Evolutionary conservation across 2,888 invertebrate species (phyloP), one percentile per base, ranked within the genome.

Genomic region (Dasysyrphus albostriatus): DNA sequence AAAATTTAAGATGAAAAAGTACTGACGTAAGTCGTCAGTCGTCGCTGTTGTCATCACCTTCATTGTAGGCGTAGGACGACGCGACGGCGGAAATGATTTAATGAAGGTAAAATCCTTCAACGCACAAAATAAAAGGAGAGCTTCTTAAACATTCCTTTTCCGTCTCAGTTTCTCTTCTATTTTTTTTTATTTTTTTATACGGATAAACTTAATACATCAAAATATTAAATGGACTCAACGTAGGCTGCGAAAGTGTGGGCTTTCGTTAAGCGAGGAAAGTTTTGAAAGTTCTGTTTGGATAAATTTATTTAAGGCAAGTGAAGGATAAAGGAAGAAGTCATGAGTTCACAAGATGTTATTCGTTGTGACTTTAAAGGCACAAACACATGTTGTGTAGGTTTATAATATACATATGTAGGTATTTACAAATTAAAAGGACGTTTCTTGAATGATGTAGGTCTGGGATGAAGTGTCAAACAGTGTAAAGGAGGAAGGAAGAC

Each of bases 201-300:
- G 76, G 72, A 84, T 84, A 61, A 84, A 84, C 80, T 84, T 65
- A 76, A 80, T 76, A 79, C 72, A 80, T 84, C 80, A 84, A 63
- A 72, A 75, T 63, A 58, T 56, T 70, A 69, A 70, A 74, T 65
- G 63, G 75, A 69, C 58, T 78, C 39, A 37, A 65, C 42, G 77
- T 54, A 32, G 69, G 32, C 9, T 5, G 6, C 7, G 44, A 14
- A 12, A 14, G 7, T 9, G 34, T 8, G 16, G 4, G 8, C 16
- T 34, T 10, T 2, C 9, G 5, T 24, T n/a, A 56, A n/a, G 32
- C 14, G 34, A 56, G 10, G 47, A 14, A 37, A 14, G 10, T 12
- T 47, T 10, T 42, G 1, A 32, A 12, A 59, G 42, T 49, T 67
- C 16, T 58, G 34, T 58, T 24, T 24, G 32, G 49, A 34, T 34